phyloP scores from a whole-genome alignment of 2,797 vertebrate genomes.

The Anolis apletophallus region DNA sequence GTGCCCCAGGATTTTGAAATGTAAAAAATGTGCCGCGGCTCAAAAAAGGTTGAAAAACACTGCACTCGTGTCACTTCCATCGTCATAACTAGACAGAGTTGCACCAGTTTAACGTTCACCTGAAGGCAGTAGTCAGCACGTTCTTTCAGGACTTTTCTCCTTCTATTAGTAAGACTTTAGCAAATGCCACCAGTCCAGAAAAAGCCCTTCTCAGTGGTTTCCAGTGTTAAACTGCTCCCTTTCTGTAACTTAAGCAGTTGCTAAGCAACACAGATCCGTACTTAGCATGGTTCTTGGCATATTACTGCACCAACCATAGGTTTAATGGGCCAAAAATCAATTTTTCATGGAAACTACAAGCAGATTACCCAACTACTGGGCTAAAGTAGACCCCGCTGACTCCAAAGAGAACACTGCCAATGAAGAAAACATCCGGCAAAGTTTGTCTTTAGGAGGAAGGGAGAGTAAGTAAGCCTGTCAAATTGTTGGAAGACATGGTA shows the following conservation, averaged over 20 bases:
- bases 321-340: too few species aligned
- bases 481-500: neutral
- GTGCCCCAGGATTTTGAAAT: too few species aligned
- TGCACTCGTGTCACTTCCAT: neutral
- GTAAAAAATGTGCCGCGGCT: too few species aligned
- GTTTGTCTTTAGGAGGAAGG: neutral
- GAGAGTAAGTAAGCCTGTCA: neutral
- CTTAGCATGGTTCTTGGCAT: neutral
- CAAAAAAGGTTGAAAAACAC: too few species aligned
- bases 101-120: neutral
- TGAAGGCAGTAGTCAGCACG: too few species aligned
- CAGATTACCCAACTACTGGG: too few species aligned
- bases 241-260: neutral
- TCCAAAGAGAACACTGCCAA: neutral
- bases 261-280: neutral
- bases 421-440: neutral
- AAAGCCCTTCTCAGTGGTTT: neutral
- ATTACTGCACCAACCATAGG: neutral
- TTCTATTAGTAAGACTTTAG: too few species aligned
- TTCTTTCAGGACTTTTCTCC: too few species aligned
- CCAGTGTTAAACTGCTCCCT: neutral
- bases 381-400: too few species aligned
- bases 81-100: neutral
- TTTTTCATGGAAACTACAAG: too few species aligned
- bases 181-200: neutral